Percentiles rank a stretch among this genome's conserved stretches.
These are phyloP conservation scores for Dendrolimus pini DNA, from an alignment of 2,888 invertebrate species.

Conservation along the genomic window DNA sequence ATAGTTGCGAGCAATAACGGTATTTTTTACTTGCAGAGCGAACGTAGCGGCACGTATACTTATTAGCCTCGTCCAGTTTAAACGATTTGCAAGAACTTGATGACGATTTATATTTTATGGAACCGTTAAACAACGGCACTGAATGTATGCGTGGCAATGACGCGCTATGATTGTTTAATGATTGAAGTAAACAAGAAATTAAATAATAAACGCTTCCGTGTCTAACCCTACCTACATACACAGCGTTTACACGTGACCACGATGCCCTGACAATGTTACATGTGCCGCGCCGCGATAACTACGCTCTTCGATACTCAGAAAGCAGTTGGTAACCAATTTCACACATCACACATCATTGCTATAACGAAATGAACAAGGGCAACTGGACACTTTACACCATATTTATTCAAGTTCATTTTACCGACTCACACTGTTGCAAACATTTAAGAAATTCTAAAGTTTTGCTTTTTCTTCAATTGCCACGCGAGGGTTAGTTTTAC, in stretches of 20 bases:
- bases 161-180: conserved; percentile 7
- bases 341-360: conserved; percentile 15
- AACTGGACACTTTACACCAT: too few relatives aligned
- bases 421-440: too few relatives aligned
- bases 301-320: conserved; percentile 35
- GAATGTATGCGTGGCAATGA: conserved; percentile 14
- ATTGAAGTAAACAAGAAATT: conserved; percentile 10
- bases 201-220: conserved; percentile 24
- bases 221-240: conserved; percentile 21
- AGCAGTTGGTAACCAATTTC: conserved; percentile 33
- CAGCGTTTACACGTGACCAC: conserved; percentile 28
- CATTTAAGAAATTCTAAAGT: too few relatives aligned
- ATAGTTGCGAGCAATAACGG: conserved; percentile 65
- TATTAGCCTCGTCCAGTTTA: conserved; percentile 53
- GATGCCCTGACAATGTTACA: conserved; percentile 20
- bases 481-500: too few relatives aligned
- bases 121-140: conserved; percentile 43
- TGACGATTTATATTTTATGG: conserved; percentile 22
- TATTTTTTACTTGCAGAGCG: conserved; percentile 43
- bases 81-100: conserved; percentile 30
- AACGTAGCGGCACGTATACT: conserved; percentile 45
- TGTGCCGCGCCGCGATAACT: conserved; percentile 36
- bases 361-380: not conserved
- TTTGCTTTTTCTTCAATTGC: too few relatives aligned
- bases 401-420: too few relatives aligned